Base-by-base conservation (phyloP, 2,113 vertebrate genomes). In the Oxyruncus cristatus region DNA sequence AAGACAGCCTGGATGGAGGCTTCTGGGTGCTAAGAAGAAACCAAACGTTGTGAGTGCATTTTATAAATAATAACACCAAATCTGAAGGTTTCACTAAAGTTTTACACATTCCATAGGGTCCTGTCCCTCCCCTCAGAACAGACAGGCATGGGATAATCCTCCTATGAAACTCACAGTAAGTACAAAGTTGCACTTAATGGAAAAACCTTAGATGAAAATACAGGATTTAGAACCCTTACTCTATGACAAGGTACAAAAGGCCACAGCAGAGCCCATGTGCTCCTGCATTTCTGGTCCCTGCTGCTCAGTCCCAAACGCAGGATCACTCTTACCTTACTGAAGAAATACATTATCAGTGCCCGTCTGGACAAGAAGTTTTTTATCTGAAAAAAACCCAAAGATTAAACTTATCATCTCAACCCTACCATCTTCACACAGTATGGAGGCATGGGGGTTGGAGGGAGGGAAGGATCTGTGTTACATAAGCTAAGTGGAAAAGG, bases 1-100 rank as follows among this genome's bases (percentile, higher is more conserved):
- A 99, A 99, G 32, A 99, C 98, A 76, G 99, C 99, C 63, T 99
- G 99, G 97, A 99, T 99, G 24, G 99, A 99, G 14, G 99, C 98
- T 92, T 99, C 99, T n/a, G 99, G 99, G 77, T 99, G 99, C 99
- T 99, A 97, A 95, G 75, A 94, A 94, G 75, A 96, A 94, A 96
- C 90, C 14, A 93, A 85, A 50, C 35, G 53, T 35, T 91, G 8
- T 53, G 50, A 95, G 49, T n/a, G 15, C n/a, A 68, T 39, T 78
- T 74, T 6, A 52, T 21, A 65, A 79, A 61, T 28, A 66, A 4
- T 3, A 77, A 20, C 47, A 95, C 5, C 65, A 81, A 81, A 88
- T 35, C 2, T 15, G 12, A 50, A 82, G 37, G 32, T 77, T 85
- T 82, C 66, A 46, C 56, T 62, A 61, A 24, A 11, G 33, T n/a